A percentile compares a stretch with the other conserved stretches of the same genome.
Evolutionary conservation across 2,113 vertebrate species (phyloP).

Genomic region (Amblyornis subalaris): DNA sequence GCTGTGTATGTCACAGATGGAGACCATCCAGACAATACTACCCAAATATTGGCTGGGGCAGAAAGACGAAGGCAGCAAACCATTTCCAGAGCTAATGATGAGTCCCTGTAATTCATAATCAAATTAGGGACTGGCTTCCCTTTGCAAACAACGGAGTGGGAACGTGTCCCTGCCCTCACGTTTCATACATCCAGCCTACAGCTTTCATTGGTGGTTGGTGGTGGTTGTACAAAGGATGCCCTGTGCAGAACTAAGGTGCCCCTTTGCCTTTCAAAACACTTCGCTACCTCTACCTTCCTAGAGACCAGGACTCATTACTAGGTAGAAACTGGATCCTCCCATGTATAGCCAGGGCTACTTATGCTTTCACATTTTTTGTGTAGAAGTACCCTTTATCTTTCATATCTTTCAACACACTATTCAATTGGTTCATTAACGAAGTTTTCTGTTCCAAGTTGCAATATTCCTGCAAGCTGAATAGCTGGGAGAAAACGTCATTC

Average conservation of each 20-base stretch:
- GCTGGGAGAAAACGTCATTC: background rate
- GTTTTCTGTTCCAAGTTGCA: background rate
- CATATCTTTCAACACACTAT: background rate
- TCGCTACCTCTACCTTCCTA: background rate
- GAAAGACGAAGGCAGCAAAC: background rate
- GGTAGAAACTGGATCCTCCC: background rate
- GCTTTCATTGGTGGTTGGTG: background rate
- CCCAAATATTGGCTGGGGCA: background rate
- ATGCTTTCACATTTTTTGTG: background rate
- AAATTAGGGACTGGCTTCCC: background rate
- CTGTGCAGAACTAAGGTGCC: background rate
- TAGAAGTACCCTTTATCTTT: background rate
- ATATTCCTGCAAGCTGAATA: background rate
- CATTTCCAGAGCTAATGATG: background rate
- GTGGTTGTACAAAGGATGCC: background rate
- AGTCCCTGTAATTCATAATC: background rate
- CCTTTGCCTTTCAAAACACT: background rate
- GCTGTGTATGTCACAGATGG: background rate
- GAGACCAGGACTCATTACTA: background rate
- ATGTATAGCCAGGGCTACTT: background rate
- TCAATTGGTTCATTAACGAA: background rate
- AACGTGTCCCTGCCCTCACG: background rate
- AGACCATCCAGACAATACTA: background rate
- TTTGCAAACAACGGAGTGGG: background rate
- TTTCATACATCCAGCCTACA: accelerated